A percentile compares a stretch with the other conserved stretches of the same genome.
Evolutionary conservation across 2,113 vertebrate species (phyloP).

Genomic region (Psilopsiagon aurifrons): DNA sequence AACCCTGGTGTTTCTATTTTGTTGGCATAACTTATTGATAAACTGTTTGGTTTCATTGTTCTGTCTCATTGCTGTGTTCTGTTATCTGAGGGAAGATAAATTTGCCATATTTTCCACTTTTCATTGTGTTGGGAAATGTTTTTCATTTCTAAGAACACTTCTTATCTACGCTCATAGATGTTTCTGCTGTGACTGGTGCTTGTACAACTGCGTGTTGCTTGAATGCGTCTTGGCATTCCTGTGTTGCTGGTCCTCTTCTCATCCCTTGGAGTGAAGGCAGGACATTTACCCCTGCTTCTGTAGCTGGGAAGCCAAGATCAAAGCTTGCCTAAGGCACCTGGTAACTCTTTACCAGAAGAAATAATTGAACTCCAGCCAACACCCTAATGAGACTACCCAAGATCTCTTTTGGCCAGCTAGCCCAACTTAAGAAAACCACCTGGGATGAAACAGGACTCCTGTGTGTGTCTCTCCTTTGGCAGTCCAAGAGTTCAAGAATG

Average conservation of each 20-base stretch:
- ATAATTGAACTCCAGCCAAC: not conserved
- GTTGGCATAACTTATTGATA: not conserved
- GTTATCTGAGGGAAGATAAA: not conserved
- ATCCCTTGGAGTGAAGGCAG: not conserved
- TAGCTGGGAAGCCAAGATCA: not conserved
- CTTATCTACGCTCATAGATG: accelerated
- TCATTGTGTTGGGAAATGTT: not conserved
- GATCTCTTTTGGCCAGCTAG: not conserved
- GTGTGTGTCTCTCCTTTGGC: accelerated
- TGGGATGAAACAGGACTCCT: not conserved
- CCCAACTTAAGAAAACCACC: not conserved
- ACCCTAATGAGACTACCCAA: not conserved
- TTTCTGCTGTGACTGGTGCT: not conserved
- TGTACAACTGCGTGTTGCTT: not conserved
- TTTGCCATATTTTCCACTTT: not conserved
- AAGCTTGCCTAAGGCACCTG: not conserved
- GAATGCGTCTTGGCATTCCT: accelerated
- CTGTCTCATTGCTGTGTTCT: not conserved
- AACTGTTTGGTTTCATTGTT: not conserved
- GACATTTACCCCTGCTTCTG: not conserved
- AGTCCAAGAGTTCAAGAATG: not conserved
- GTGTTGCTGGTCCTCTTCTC: not conserved
- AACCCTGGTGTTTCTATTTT: not conserved
- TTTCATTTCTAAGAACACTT: not conserved
- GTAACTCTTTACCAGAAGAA: not conserved